Evolutionary conservation across 2,113 vertebrate species (phyloP), one percentile per base, ranked within the genome.

Genomic region (Pan paniscus): DNA sequence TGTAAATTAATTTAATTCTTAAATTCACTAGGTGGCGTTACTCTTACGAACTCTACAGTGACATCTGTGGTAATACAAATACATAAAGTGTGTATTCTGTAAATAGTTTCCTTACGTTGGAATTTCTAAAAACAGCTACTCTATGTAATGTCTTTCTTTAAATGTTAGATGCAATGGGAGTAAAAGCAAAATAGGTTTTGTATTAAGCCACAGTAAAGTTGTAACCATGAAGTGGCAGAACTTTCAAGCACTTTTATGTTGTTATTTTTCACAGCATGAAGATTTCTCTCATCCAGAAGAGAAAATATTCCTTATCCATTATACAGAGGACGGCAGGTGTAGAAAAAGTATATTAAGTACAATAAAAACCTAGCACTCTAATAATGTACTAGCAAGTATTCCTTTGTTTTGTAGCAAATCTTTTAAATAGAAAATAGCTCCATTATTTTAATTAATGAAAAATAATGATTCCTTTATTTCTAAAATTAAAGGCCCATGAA

Each of bases 21-120:
- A 88, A 90, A 81, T 81, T 96, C 97, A 95, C 97, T 96, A 98
- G 96, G 95, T 97, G 95, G 95, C 96, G 89, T 91, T 95, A 46
- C 75, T 89, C 93, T 75, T 12, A 82, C 8, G 32, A 76, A 89
- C 46, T 87, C 64, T 12, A 82, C 32, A 73, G 64, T 90, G 81
- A 88, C 46, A 73, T 87, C 80, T 96, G 81, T 84, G 59, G 35
- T 81, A 32, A 89, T 43, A 83, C 80, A 96, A 89, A 84, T 46
- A 46, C 17, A 64, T 38, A 82, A 32, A 30, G 35, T 61, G 87
- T 35, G 35, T 30, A 73, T 80, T 88, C 84, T 97, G 85, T 85
- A 89, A 81, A 43, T 86, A 75, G 64, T 86, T 94, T 94, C n/a
- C 68, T 94, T 72, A 64, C 43, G 72, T 0, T 78, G 84, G 43